phyloP scores from a whole-genome alignment of 2,888 invertebrate genomes.

The Drosophila seclusa region DNA sequence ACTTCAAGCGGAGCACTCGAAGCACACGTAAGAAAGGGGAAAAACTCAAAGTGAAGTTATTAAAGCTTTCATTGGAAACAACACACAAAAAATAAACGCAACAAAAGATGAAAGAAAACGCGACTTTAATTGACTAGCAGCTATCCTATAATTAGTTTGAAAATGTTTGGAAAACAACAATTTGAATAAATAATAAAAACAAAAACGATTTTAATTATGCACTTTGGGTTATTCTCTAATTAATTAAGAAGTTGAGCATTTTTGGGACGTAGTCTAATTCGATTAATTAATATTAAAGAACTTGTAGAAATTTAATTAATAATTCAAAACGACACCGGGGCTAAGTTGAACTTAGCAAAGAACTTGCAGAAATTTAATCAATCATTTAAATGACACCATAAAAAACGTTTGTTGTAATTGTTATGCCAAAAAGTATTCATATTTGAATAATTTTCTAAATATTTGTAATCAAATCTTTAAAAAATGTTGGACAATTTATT shows the following conservation, averaged over 20 bases:
- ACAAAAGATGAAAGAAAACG: not conserved
- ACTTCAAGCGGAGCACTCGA: slow-evolving; percentile 37
- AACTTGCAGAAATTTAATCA: not conserved
- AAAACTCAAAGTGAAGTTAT: slow-evolving; percentile 44
- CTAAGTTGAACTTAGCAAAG: not conserved
- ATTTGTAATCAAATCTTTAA: too few relatives aligned
- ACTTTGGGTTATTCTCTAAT: not conserved
- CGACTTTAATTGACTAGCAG: not conserved
- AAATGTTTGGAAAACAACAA: not conserved
- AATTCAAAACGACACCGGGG: too few relatives aligned
- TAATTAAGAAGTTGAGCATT: not conserved
- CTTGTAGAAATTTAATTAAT: too few relatives aligned
- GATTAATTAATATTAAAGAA: too few relatives aligned
- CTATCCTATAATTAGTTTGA: not conserved
- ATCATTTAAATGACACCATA: not conserved
- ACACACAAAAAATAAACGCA: slow-evolving; percentile 16
- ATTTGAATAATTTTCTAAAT: not conserved
- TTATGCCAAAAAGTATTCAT: not conserved
- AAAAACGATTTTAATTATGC: not conserved
- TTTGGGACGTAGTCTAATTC: too few relatives aligned
- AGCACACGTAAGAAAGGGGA: slow-evolving; percentile 29
- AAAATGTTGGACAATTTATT: too few relatives aligned
- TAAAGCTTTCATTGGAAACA: slow-evolving; percentile 48
- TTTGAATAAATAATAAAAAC: not conserved
- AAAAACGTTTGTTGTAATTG: not conserved